A percentile compares a stretch with the other conserved stretches of the same genome.
These are phyloP conservation scores for Phalanger gymnotis DNA, from an alignment of 2,797 vertebrate species.

Conservation along the genomic window DNA sequence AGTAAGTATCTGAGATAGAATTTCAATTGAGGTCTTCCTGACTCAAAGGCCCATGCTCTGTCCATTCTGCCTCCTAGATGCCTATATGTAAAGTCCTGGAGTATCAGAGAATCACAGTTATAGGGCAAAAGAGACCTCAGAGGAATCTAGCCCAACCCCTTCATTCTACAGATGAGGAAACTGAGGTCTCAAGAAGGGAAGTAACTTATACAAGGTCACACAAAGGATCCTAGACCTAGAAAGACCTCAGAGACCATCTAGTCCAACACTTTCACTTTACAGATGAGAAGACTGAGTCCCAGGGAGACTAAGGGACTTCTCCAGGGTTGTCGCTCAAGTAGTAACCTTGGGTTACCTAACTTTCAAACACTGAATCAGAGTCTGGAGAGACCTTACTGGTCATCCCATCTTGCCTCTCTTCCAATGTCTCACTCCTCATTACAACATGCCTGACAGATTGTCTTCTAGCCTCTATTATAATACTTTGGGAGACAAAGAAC, in stretches of 20 bases:
- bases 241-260: neutral
- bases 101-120: neutral
- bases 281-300: neutral
- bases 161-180: neutral
- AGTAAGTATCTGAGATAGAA: neutral
- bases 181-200: neutral
- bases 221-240: neutral
- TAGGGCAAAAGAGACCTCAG: neutral
- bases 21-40: neutral
- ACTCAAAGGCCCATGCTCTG: neutral
- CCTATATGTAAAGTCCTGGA: neutral
- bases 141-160: neutral
- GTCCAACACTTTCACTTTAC: neutral
- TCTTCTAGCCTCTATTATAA: neutral
- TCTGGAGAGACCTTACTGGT: neutral
- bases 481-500: neutral
- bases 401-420: neutral
- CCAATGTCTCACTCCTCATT: neutral
- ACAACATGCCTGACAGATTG: neutral
- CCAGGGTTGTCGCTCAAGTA: neutral
- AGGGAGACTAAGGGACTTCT: neutral
- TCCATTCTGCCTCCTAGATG: neutral
- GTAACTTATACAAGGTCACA: too few species aligned
- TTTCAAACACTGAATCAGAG: neutral
- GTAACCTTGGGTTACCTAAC: neutral